Evolutionary conservation across 2,797 vertebrate genomes (phyloP).

Genomic region (Pseudochirops cupreus): DNA sequence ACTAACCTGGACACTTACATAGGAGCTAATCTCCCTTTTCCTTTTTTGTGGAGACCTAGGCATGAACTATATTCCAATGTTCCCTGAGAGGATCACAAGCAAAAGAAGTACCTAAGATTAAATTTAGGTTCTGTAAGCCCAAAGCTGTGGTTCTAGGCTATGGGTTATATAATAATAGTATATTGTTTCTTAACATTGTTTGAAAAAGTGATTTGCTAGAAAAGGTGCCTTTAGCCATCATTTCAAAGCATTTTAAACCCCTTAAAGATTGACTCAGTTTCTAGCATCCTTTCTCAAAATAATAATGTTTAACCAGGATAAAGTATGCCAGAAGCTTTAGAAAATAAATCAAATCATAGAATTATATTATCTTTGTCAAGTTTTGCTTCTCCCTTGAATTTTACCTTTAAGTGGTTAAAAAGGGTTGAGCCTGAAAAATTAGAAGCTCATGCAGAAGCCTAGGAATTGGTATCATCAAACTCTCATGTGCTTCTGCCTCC

Average conservation of each 20-base stretch:
- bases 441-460: not conserved
- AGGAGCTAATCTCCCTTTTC: not conserved
- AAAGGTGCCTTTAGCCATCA: not conserved
- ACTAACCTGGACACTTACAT: not conserved
- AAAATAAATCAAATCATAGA: not conserved
- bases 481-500: not conserved
- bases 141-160: not conserved
- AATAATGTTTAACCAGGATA: not conserved
- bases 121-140: not conserved
- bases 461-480: not conserved
- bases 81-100: not conserved
- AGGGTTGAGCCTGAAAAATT: not conserved
- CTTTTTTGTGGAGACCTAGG: not conserved
- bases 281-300: not conserved
- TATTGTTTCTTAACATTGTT: not conserved
- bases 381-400: not conserved
- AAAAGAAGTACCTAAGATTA: not conserved
- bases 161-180: not conserved
- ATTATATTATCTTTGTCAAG: not conserved
- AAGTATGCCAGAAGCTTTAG: not conserved
- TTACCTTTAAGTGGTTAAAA: not conserved
- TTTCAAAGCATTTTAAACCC: not conserved
- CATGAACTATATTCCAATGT: not conserved
- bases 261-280: not conserved
- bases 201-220: not conserved